A percentile compares a stretch with the other conserved stretches of the same genome.
phyloP scores from a whole-genome alignment of 2,113 vertebrate genomes.

The Ia io region DNA sequence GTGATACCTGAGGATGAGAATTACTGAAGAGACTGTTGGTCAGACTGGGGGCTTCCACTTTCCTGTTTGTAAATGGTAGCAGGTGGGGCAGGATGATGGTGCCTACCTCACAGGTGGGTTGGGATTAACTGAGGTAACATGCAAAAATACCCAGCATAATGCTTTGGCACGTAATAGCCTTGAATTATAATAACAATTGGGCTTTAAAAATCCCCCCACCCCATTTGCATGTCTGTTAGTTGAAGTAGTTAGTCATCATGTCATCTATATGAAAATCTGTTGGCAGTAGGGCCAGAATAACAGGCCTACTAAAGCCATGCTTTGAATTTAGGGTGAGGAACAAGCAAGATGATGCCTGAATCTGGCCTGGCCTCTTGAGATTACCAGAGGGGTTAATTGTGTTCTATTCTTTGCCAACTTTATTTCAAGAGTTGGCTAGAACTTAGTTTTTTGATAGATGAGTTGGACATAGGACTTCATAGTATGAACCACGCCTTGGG shows the following conservation, averaged over 20 bases:
- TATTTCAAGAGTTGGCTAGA: slow-evolving; percentile 50
- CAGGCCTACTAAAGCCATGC: background rate
- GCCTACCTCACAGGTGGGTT: background rate
- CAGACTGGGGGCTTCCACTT: background rate
- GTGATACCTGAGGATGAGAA: background rate
- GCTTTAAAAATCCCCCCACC: background rate
- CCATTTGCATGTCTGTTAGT: background rate
- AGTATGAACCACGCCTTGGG: background rate
- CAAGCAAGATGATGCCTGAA: background rate
- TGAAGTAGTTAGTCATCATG: background rate
- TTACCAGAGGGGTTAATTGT: background rate
- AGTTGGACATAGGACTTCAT: background rate
- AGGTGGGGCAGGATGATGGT: background rate
- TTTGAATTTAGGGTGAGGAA: slow-evolving; percentile 9
- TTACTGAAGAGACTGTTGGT: background rate
- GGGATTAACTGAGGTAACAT: background rate
- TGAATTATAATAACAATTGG: background rate
- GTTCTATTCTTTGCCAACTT: slow-evolving; percentile 17
- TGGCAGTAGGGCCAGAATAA: background rate
- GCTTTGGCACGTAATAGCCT: background rate
- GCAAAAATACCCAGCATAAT: background rate
- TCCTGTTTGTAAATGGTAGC: background rate
- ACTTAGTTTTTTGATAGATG: slow-evolving; percentile 8
- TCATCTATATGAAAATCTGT: background rate
- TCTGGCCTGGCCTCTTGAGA: slow-evolving; percentile 4